Evolutionary conservation across 1,140 invertebrate species (phyloP), one percentile per base, ranked within the genome.

Genomic region (Nymphalis io): DNA sequence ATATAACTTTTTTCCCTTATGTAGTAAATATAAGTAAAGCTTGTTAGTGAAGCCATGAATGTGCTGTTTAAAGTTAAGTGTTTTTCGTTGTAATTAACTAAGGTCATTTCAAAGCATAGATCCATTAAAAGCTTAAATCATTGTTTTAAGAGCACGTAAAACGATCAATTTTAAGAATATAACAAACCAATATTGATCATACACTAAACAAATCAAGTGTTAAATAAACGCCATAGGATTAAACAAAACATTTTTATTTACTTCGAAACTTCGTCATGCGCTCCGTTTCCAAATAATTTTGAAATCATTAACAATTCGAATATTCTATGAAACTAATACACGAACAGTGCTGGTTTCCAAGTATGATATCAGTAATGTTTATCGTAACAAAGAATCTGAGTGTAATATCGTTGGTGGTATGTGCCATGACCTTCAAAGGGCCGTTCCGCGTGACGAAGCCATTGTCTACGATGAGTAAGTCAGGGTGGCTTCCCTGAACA

Each of bases 391-490:
- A 65, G 61, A 62, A 70, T 70, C 61, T 13, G 68, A 65, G 57
- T 64, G 33, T 18, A 60, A 67, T 40, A 65, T 46, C 53, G 46
- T 67, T 66, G 70, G 58, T 77, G 59, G 69, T 68, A 75, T 78
- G 73, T 65, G 69, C 70, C 63, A 67, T 72, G 73, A 81, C 81
- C 79, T 83, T 83, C 75, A 58, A 66, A 66, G 75, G 70, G 62
- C 72, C 72, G 72, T 74, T 69, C 71, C 71, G 72, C 51, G 72
- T 89, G 84, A 87, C 85, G 81, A 84, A 86, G 84, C 82, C 69
- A 87, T 89, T 89, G 87, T 89, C 72, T 83, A 77, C 67, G 73
- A 71, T 89, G 87, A 88, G 80, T 88, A 88, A 87, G 81, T 74
- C 58, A 76, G 80, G 80, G 84, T 84, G 81, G 83, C 79, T 82